A percentile compares a stretch with the other conserved stretches of the same genome.
Conservation (phyloP, 2,888 invertebrate genomes). For the Lasioglossum lativentre region DNA sequence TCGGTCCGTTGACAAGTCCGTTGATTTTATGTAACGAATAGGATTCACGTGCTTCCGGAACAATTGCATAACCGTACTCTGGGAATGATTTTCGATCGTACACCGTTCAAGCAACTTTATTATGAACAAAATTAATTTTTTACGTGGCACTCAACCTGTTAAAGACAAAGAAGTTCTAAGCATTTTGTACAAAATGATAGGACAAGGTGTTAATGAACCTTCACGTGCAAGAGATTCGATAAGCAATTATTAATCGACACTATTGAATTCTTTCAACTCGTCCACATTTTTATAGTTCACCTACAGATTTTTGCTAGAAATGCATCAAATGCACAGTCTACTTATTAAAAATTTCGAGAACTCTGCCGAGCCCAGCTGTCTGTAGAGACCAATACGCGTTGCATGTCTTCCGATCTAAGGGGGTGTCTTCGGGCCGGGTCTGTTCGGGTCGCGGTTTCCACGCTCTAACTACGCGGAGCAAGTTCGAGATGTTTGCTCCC, state of each 20-base stretch:
- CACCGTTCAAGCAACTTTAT: background rate
- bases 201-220: too few species aligned
- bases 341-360: too few species aligned
- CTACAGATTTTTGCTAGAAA: too few species aligned
- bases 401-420: background rate
- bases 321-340: too few species aligned
- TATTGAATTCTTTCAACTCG: too few species aligned
- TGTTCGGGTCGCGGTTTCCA: slow-evolving; percentile 30
- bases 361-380: background rate
- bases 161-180: too few species aligned
- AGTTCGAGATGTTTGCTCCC: slow-evolving; percentile 52
- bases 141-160: too few species aligned
- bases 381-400: background rate
- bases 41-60: background rate
- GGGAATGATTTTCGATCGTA: background rate
- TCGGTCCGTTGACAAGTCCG: slow-evolving; percentile 37
- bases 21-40: slow-evolving; percentile 48
- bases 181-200: too few species aligned
- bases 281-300: too few species aligned
- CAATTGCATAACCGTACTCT: background rate
- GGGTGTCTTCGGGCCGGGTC: background rate
- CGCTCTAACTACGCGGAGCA: slow-evolving; percentile 38
- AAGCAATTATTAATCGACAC: too few species aligned
- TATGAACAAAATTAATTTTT: background rate
- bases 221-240: too few species aligned